Conservation (phyloP, 2,888 invertebrate species). For the Melanchra persicariae region DNA sequence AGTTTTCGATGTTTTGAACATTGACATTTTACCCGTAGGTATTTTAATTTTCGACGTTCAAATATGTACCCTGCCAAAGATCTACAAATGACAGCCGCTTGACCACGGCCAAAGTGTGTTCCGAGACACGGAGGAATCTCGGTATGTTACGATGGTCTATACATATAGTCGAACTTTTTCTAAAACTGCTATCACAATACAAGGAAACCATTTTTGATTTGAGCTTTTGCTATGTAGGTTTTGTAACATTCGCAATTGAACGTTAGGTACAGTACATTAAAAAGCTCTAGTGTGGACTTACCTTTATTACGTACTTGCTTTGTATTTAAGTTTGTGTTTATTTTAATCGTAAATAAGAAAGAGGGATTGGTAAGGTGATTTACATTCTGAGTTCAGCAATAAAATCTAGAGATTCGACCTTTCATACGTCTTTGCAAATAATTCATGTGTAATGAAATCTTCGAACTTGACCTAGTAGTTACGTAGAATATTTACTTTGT, state of each 20-base stretch:
- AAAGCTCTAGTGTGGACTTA: not conserved
- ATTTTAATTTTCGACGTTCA: no score
- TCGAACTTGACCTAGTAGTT: constrained; percentile 29
- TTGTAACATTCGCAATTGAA: not conserved
- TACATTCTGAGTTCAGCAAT: constrained; percentile 34
- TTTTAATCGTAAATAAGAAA: constrained; percentile 61
- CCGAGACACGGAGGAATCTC: no score
- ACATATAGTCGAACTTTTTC: not conserved
- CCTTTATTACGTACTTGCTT: constrained; percentile 40
- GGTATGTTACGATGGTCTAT: no score
- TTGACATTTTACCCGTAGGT: no score
- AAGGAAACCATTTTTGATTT: not conserved
- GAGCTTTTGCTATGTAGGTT: not conserved
- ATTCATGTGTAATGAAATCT: constrained; percentile 18
- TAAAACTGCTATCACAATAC: no score
- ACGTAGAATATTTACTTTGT: not conserved
- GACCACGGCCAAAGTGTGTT: no score
- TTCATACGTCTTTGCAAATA: constrained; percentile 28
- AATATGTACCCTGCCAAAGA: no score
- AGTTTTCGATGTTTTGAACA: no score
- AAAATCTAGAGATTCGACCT: constrained; percentile 28
- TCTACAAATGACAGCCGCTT: no score
- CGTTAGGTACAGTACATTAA: not conserved
- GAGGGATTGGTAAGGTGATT: constrained; percentile 35
- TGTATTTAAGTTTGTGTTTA: constrained; percentile 61